phyloP scores from a whole-genome alignment of 2,888 invertebrate genomes.

The Cotesia congregata region DNA sequence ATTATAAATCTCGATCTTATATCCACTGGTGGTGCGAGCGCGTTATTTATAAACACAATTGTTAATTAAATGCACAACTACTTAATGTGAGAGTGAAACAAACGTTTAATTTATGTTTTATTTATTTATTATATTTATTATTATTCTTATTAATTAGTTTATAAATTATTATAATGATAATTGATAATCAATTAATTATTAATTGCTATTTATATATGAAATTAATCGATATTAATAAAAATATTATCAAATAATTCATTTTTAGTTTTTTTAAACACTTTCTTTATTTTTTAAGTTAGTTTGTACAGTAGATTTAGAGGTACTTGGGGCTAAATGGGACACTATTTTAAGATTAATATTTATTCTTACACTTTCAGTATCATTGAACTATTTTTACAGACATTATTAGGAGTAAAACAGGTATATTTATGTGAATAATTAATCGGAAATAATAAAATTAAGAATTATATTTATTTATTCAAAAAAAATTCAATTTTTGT shows the following conservation, averaged over 20 bases:
- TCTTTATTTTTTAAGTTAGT: neutral
- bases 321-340: no score
- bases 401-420: no score
- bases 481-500: no score
- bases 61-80: slow-evolving; percentile 37
- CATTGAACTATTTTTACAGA: no score
- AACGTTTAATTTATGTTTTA: slow-evolving; percentile 29
- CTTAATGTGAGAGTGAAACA: slow-evolving; percentile 21
- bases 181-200: neutral
- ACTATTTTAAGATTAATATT: no score
- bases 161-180: slow-evolving; percentile 8
- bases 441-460: no score
- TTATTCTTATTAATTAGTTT: neutral
- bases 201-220: neutral
- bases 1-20: slow-evolving; percentile 7
- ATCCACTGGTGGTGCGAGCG: slow-evolving; percentile 31
- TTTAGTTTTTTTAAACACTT: neutral
- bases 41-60: slow-evolving; percentile 36
- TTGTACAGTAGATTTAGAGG: neutral
- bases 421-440: no score
- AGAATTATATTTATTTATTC: no score
- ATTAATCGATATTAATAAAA: neutral
- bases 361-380: no score
- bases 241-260: neutral
- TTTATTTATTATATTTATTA: slow-evolving; percentile 17